Evolutionary conservation across 2,797 vertebrate species (phyloP).

Genomic region (Gorsachius magnificus): DNA sequence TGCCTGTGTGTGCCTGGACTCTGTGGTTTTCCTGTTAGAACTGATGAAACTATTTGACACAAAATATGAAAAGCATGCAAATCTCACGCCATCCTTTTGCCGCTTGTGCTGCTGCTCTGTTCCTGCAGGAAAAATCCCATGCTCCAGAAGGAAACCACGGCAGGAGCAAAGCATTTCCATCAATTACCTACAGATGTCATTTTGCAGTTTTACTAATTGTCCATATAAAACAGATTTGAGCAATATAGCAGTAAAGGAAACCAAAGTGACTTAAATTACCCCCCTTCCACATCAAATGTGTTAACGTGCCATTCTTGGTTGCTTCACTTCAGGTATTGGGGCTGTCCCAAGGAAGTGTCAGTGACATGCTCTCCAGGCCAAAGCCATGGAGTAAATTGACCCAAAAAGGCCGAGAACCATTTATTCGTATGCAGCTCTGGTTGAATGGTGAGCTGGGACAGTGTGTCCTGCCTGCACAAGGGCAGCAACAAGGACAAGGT

Average conservation of each 20-base stretch:
- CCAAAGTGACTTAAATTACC: neutral
- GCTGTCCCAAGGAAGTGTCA: constrained; percentile 90
- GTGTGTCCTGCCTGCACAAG: constrained; percentile 84
- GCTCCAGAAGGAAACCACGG: neutral
- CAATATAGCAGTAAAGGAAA: neutral
- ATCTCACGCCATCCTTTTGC: neutral
- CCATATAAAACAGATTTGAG: neutral
- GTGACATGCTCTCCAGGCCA: constrained; percentile 90
- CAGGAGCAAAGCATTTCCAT: constrained; percentile 54
- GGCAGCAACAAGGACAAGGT: constrained; percentile 87
- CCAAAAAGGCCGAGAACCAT: constrained; percentile 93
- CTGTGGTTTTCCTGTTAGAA: constrained; percentile 46
- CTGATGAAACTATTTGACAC: constrained; percentile 30
- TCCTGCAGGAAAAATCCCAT: neutral
- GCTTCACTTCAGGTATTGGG: constrained; percentile 84
- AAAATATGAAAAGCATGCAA: constrained; percentile 51
- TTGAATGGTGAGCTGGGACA: constrained; percentile 93
- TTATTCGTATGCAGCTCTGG: constrained; percentile 97
- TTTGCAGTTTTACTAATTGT: neutral
- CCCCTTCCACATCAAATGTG: neutral
- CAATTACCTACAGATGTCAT: neutral
- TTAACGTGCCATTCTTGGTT: constrained; percentile 63
- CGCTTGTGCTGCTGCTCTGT: neutral
- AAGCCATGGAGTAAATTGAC: constrained; percentile 96
- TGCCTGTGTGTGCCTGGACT: constrained; percentile 53